Base-by-base conservation (phyloP, 2,888 invertebrate species). In the Polia nebulosa region DNA sequence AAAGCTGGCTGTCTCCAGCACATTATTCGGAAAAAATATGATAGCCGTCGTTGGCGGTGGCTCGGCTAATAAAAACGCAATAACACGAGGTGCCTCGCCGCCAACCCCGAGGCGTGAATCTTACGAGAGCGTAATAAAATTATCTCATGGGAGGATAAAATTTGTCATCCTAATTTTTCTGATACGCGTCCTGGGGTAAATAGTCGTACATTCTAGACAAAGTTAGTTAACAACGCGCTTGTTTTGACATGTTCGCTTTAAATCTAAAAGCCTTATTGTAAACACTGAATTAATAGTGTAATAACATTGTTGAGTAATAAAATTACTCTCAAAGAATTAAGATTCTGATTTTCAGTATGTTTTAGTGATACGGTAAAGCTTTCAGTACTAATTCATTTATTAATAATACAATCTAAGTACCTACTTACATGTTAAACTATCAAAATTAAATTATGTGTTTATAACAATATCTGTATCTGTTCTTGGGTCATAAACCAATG, bases 61-160 rank as follows among this genome's bases (percentile, higher is more conserved):
- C 84, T 82, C 75, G 81, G 84, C 88, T 93, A 93, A 92, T 94
- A 94, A 94, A 95, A 94, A 90, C 87, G 94, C 92, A 94, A 94
- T 94, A 94, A 94, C 89, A 88, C 85, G 89, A 84, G 86, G 87
- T 85, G 87, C 85, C 80, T 86, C 82, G 84, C 78, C 84, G 80
- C 80, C 85, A 83, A 85, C 89, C 91, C 89, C 80, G 86, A 74
- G 91, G 90, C 91, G 87, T 84, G 90, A 93, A 92, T 93, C 92
- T 92, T 87, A 85, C 88, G 87, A 82, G 84, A 82, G 72, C 80
- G 89, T 92, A 94, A 95, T 93, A 94, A 93, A 93, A 94, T 94
- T 94, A 94, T 90, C 90, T 90, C 91, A 87, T 82, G 90, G 89
- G 89, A 83, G 87, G 89, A 90, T 90, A 89, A 89, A 92, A 93